Percentiles rank a stretch among this genome's conserved stretches.
phyloP scores from a whole-genome alignment of 2,113 vertebrate species.

The Protobothrops flavoviridis region DNA sequence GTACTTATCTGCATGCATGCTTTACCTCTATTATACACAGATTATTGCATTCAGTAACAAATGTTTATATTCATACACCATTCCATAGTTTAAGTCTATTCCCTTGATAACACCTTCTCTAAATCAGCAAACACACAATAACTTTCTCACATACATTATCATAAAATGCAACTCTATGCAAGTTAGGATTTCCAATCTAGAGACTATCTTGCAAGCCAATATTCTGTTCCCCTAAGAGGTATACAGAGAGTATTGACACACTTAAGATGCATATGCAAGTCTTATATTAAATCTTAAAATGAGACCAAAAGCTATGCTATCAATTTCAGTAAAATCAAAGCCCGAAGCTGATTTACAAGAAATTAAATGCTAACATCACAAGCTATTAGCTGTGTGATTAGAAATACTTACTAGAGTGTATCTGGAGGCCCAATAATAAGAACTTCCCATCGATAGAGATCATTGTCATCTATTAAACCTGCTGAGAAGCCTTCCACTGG shows the following conservation, averaged over 20 bases:
- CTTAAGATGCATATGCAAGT: background rate
- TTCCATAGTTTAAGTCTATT: background rate
- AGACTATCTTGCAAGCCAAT: background rate
- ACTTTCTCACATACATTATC: background rate
- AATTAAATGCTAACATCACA: background rate
- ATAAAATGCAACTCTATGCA: background rate
- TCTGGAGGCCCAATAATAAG: slow-evolving; percentile 98
- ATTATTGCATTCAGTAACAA: background rate
- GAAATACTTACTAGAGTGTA: slow-evolving; percentile 93
- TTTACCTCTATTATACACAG: background rate
- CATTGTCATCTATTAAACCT: slow-evolving; percentile 97
- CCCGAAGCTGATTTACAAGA: background rate
- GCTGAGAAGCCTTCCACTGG: slow-evolving; percentile 99
- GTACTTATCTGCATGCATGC: background rate
- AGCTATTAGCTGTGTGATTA: background rate
- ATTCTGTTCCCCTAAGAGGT: background rate
- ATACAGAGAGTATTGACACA: background rate
- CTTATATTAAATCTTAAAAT: background rate
- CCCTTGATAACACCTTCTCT: background rate
- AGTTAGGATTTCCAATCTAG: background rate
- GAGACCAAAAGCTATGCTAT: background rate
- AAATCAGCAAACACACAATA: background rate
- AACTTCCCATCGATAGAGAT: slow-evolving; percentile 99
- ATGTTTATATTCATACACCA: background rate
- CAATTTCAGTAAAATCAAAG: background rate